Evolutionary conservation across 2,113 vertebrate species (phyloP).

Genomic region (Catagonus wagneri): DNA sequence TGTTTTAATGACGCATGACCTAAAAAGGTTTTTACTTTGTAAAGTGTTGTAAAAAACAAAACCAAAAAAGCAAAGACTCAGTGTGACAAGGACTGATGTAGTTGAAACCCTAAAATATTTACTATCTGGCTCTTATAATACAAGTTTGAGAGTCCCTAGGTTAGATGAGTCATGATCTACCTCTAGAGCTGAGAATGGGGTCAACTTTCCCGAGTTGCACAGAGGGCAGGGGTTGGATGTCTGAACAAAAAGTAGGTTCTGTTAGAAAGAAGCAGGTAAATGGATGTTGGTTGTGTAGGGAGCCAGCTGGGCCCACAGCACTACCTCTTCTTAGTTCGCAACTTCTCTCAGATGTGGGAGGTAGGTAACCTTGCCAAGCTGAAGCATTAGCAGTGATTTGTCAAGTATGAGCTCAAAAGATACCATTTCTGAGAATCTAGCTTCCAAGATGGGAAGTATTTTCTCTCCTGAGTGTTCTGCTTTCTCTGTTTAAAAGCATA

Average conservation of each 20-base stretch:
- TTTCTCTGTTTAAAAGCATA: slow-evolving; percentile 27
- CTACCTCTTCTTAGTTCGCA: not conserved
- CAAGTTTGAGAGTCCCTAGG: not conserved
- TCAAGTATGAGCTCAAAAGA: not conserved
- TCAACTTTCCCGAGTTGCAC: not conserved
- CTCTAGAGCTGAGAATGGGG: not conserved
- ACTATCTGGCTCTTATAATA: not conserved
- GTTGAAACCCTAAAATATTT: not conserved
- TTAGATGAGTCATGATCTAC: not conserved
- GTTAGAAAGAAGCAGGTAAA: not conserved
- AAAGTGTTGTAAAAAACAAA: not conserved
- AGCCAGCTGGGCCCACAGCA: not conserved
- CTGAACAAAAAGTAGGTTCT: not conserved
- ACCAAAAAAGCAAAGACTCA: slow-evolving; percentile 10
- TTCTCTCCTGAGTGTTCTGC: not conserved
- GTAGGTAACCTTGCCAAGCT: not conserved
- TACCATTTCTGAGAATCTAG: slow-evolving; percentile 15
- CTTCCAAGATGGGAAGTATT: not conserved
- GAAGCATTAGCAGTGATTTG: not conserved
- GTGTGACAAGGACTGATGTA: not conserved
- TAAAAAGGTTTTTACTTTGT: not conserved
- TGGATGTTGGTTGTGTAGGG: not conserved
- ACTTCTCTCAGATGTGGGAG: not conserved
- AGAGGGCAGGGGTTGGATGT: not conserved
- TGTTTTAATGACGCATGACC: not conserved